Percentiles rank a stretch among this genome's conserved stretches.
phyloP scores from a whole-genome alignment of 2,888 invertebrate genomes.

The Barypeithes pellucidus region DNA sequence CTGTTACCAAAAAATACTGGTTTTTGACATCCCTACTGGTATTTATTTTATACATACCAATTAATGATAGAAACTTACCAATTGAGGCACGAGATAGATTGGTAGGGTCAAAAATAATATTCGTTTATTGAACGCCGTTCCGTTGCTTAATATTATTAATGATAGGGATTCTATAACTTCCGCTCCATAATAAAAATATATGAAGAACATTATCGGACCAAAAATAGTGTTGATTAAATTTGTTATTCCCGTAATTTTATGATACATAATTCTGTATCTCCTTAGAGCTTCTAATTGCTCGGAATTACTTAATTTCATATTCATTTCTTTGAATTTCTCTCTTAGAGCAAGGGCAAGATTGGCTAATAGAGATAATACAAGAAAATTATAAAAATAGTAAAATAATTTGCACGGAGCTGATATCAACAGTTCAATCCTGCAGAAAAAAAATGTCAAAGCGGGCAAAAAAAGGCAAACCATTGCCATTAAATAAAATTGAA shows the following conservation, averaged over 20 bases:
- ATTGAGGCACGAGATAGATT: not conserved
- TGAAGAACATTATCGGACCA: not conserved
- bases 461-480: too few species aligned
- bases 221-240: not conserved
- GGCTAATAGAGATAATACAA: not conserved
- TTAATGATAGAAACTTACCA: not conserved
- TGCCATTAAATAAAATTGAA: not conserved
- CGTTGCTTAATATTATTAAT: not conserved
- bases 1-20: too few species aligned
- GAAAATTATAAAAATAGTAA: not conserved
- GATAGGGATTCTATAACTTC: not conserved
- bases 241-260: not conserved
- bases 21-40: too few species aligned
- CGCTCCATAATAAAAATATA: constrained; percentile 7
- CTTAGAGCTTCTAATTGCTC: not conserved
- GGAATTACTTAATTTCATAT: not conserved
- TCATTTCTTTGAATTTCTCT: not conserved
- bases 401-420: not conserved
- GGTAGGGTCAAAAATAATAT: not conserved
- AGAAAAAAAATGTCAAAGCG: too few species aligned
- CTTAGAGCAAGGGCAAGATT: not conserved
- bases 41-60: too few species aligned
- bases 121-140: not conserved
- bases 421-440: not conserved
- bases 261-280: not conserved